Percentiles rank a stretch among this genome's conserved stretches.
These are phyloP conservation scores for Teleopsis dalmanni DNA, from an alignment of 1,140 invertebrate genomes.

Conservation along the genomic window DNA sequence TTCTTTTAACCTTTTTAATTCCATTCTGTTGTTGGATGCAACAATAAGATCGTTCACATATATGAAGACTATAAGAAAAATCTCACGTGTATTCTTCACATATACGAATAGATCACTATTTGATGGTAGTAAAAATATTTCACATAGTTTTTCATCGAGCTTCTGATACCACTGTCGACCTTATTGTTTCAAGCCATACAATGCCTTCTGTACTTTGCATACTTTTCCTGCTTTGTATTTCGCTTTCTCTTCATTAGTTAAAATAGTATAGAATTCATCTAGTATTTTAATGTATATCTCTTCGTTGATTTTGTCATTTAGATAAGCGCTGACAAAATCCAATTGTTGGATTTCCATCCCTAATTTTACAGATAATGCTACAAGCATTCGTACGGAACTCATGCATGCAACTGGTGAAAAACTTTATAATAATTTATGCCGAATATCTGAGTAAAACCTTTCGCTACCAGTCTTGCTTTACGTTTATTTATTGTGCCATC, in stretches of 20 bases:
- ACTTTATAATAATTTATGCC: conserved; percentile 42
- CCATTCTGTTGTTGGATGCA: not conserved
- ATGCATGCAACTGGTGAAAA: conserved; percentile 38
- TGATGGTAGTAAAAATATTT: not conserved
- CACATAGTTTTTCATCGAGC: not conserved
- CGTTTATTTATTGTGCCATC: conserved; percentile 11
- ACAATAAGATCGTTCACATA: not conserved
- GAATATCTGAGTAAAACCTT: conserved; percentile 36
- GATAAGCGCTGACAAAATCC: conserved; percentile 42
- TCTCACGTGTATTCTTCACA: not conserved
- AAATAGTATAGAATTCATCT: not conserved
- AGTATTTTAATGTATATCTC: conserved; percentile 33
- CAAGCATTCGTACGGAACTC: conserved; percentile 28
- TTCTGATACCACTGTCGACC: conserved; percentile 1
- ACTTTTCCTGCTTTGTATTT: conserved; percentile 3
- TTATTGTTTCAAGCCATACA: too few relatives aligned
- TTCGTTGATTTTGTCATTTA: conserved; percentile 34
- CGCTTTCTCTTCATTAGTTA: not conserved
- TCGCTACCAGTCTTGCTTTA: conserved; percentile 31
- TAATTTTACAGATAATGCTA: conserved; percentile 23
- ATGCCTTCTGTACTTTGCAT: conserved; percentile 2
- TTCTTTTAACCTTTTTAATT: not conserved
- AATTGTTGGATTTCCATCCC: conserved; percentile 21
- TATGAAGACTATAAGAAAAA: not conserved
- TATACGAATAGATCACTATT: not conserved